These are phyloP conservation scores for Dryobates pubescens DNA, from an alignment of 2,797 vertebrate genomes.

Conservation along the genomic window DNA sequence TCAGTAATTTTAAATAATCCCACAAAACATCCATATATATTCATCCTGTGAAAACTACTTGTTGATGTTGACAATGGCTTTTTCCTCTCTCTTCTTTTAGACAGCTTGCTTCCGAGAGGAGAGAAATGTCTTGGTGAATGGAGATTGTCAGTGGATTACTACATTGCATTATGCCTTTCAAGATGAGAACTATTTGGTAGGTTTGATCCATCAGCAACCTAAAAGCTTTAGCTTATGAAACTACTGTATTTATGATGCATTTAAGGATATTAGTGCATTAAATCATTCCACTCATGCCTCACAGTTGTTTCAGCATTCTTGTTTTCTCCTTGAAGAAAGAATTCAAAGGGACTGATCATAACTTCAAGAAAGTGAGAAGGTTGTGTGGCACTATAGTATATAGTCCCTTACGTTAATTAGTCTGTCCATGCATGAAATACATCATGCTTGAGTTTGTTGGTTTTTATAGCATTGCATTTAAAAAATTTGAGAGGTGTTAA, in stretches of 20 bases:
- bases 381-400: background rate
- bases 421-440: background rate
- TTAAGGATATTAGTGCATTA: constrained; percentile 7
- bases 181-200: constrained; percentile 96
- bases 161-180: constrained; percentile 97
- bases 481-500: background rate
- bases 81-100: constrained; percentile 72
- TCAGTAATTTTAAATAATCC: constrained; percentile 57
- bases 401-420: background rate
- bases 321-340: constrained; percentile 30
- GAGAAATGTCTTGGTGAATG: constrained; percentile 93
- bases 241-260: background rate
- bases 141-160: constrained; percentile 98
- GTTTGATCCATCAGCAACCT: constrained; percentile 3
- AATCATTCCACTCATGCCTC: background rate
- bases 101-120: constrained; percentile 97
- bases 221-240: background rate
- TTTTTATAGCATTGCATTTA: background rate
- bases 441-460: background rate
- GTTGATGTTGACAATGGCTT: constrained; percentile 15
- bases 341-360: background rate
- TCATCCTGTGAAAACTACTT: constrained; percentile 19
- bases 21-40: constrained; percentile 46
- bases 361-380: background rate
- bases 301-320: background rate